Conservation (phyloP, 2,888 invertebrate species). For the Monochamus alternatus region DNA sequence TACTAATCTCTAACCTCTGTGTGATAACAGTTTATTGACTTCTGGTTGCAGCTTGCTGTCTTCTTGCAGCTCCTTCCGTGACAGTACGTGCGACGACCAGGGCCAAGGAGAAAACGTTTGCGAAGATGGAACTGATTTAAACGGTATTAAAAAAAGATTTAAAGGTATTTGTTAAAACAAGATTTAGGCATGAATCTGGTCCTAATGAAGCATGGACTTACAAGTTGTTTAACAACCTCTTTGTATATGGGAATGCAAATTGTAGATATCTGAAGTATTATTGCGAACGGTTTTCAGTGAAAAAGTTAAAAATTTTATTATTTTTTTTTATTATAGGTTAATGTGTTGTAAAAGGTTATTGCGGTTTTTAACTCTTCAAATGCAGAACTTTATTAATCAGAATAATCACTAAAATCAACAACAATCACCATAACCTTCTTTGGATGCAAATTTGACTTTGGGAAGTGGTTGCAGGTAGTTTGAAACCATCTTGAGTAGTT, state of each 20-base stretch:
- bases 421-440: too few species aligned
- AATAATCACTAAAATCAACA: too few species aligned
- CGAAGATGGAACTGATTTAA: conserved; percentile 74
- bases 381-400: too few species aligned
- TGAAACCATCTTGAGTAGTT: too few species aligned
- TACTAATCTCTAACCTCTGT: conserved; percentile 31
- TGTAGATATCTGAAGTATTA: neutral
- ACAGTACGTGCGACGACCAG: conserved; percentile 84
- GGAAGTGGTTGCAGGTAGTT: too few species aligned
- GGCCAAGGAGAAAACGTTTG: conserved; percentile 73
- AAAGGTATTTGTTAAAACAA: conserved; percentile 63
- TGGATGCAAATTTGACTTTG: too few species aligned
- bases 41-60: conserved; percentile 79
- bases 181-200: conserved; percentile 40
- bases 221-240: neutral
- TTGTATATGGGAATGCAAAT: conserved; percentile 13
- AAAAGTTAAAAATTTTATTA: too few species aligned
- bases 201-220: conserved; percentile 53
- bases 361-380: too few species aligned
- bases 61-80: conserved; percentile 89
- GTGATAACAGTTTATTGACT: conserved; percentile 44
- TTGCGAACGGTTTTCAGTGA: too few species aligned
- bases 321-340: too few species aligned
- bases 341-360: too few species aligned
- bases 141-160: conserved; percentile 70